These are phyloP conservation scores for Drosophila bipectinata DNA, from an alignment of 1,140 invertebrate species.

Conservation along the genomic window DNA sequence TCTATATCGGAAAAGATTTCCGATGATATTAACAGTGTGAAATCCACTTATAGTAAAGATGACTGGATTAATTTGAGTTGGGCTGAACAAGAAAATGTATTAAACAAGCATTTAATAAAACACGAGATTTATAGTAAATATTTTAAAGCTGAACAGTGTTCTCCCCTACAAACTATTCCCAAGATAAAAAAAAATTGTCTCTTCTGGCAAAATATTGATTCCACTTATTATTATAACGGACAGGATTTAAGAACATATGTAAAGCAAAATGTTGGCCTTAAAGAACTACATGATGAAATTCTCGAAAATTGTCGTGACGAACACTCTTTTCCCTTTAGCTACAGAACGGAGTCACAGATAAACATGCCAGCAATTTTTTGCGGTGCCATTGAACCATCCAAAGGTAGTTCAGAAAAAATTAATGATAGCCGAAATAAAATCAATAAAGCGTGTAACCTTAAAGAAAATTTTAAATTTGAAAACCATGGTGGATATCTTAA, in stretches of 20 bases:
- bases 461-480: not conserved
- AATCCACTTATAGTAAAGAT: constrained; percentile 42
- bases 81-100: constrained; percentile 54
- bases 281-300: constrained; percentile 68
- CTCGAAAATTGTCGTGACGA: constrained; percentile 62
- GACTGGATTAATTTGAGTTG: constrained; percentile 49
- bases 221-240: constrained; percentile 51
- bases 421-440: not conserved
- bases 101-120: constrained; percentile 66
- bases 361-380: constrained; percentile 47
- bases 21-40: constrained; percentile 52
- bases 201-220: constrained; percentile 10
- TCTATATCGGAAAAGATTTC: constrained; percentile 67
- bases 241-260: constrained; percentile 51
- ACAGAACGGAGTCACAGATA: constrained; percentile 73
- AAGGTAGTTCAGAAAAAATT: constrained; percentile 3
- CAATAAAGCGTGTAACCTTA: not conserved
- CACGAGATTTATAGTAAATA: constrained; percentile 60
- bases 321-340: constrained; percentile 74
- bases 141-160: not conserved
- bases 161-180: constrained; percentile 8
- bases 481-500: constrained; percentile 2
- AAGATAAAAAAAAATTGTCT: not conserved
- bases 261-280: constrained; percentile 54
- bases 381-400: not conserved